A percentile compares a stretch with the other conserved stretches of the same genome.
These are phyloP conservation scores for Andinoacara biseriatus DNA, from an alignment of 2,113 vertebrate species.

Conservation along the genomic window DNA sequence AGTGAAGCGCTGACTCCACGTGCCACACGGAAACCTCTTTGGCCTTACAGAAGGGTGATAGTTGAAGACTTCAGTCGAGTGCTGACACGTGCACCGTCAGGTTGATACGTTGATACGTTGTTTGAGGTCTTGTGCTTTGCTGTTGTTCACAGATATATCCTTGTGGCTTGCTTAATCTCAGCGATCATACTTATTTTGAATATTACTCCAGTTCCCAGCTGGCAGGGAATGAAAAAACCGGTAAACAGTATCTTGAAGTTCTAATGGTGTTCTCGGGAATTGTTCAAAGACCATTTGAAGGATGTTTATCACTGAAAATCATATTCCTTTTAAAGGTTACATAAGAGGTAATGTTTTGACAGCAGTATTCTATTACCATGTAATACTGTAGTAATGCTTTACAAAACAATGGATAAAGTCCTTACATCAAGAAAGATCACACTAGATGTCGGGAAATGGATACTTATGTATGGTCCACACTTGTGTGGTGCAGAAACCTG, in stretches of 20 bases:
- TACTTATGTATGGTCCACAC: too few relatives aligned
- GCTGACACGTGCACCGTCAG: background rate
- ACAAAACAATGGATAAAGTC: background rate
- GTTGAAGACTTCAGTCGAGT: background rate
- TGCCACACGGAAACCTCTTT: background rate
- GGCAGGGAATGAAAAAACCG: background rate
- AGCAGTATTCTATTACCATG: too few relatives aligned
- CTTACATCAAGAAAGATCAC: background rate
- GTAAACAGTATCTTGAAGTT: background rate
- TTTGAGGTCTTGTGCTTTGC: background rate
- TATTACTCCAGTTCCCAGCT: background rate
- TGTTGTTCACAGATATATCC: background rate
- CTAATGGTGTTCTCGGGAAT: background rate
- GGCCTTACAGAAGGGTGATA: background rate
- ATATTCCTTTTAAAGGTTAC: background rate
- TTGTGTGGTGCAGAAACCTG: too few relatives aligned
- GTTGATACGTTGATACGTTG: accelerated
- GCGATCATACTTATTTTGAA: background rate
- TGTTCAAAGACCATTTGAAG: background rate
- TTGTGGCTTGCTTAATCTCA: background rate
- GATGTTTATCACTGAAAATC: background rate
- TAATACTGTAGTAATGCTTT: background rate
- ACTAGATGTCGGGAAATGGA: too few relatives aligned
- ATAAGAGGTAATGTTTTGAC: background rate
- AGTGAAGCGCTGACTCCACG: background rate